Conservation (phyloP, 2,888 invertebrate genomes). For the Alsophila aescularia region DNA sequence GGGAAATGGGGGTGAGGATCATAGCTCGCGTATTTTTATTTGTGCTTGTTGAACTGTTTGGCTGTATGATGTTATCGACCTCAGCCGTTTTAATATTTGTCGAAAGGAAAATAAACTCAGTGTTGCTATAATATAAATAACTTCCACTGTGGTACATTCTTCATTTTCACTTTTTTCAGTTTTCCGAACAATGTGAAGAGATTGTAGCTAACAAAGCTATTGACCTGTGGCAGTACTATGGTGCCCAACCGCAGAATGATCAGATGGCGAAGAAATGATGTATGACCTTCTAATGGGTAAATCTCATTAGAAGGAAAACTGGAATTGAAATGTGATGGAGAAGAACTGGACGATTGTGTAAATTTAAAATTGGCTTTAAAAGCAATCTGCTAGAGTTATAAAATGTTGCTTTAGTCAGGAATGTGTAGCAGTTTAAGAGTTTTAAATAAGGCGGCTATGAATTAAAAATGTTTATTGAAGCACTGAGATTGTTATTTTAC, state of each 20-base stretch:
- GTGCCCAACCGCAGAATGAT: conserved; percentile 82
- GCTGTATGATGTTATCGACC: neutral
- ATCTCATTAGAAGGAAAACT: conserved; percentile 77
- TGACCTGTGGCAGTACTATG: conserved; percentile 93
- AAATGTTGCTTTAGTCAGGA: conserved; percentile 1
- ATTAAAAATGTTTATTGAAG: neutral
- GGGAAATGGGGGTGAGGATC: too few species aligned
- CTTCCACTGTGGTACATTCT: conserved; percentile 27
- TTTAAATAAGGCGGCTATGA: conserved; percentile 10
- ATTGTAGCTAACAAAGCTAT: conserved; percentile 93
- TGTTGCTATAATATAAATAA: conserved; percentile 10
- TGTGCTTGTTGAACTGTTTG: neutral
- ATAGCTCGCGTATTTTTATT: too few species aligned
- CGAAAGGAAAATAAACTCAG: conserved; percentile 1
- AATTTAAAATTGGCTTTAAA: conserved; percentile 12
- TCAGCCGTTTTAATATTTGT: neutral
- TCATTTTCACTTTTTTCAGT: conserved; percentile 71
- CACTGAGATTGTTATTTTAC: neutral
- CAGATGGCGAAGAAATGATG: conserved; percentile 80
- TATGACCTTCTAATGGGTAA: conserved; percentile 81
- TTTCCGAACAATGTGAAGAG: conserved; percentile 92
- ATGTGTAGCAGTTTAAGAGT: neutral
- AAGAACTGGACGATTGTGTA: conserved; percentile 26
- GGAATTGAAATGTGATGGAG: conserved; percentile 28
- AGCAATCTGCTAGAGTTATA: conserved; percentile 3